These are phyloP conservation scores for Doryteuthis pealeii DNA, from an alignment of 1,140 invertebrate genomes.

Conservation along the genomic window DNA sequence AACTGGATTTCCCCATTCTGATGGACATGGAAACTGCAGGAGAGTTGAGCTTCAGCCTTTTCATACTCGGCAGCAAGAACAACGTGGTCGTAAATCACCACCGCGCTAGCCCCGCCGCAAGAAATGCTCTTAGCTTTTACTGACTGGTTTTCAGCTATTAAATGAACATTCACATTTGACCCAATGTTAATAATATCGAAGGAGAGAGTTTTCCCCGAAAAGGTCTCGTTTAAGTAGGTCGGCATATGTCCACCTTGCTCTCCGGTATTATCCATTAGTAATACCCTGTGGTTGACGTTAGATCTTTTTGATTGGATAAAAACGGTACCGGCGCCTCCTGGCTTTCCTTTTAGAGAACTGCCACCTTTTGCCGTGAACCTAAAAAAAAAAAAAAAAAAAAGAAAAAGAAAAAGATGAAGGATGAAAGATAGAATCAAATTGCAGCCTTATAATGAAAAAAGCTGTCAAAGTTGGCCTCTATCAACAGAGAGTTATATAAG, in stretches of 20 bases:
- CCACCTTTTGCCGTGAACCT: constrained; percentile 20
- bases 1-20: constrained; percentile 39
- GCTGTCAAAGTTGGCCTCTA: no score
- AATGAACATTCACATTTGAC: not conserved
- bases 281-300: constrained; percentile 21
- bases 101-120: constrained; percentile 33
- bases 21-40: constrained; percentile 41
- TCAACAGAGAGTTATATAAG: no score
- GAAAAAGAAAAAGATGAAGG: no score
- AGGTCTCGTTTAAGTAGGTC: constrained; percentile 17
- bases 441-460: no score
- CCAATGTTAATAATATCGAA: not conserved
- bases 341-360: constrained; percentile 26
- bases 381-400: no score
- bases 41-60: constrained; percentile 33
- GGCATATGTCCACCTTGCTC: constrained; percentile 18
- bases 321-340: constrained; percentile 45
- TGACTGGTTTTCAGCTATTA: not conserved
- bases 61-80: constrained; percentile 41
- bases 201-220: not conserved
- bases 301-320: constrained; percentile 24
- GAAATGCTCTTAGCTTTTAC: constrained; percentile 30
- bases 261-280: constrained; percentile 34
- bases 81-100: constrained; percentile 33
- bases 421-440: no score